Percentiles rank a stretch among this genome's conserved stretches.
These are phyloP conservation scores for Onychomys arenicola DNA, from an alignment of 2,797 vertebrate genomes.

Conservation along the genomic window DNA sequence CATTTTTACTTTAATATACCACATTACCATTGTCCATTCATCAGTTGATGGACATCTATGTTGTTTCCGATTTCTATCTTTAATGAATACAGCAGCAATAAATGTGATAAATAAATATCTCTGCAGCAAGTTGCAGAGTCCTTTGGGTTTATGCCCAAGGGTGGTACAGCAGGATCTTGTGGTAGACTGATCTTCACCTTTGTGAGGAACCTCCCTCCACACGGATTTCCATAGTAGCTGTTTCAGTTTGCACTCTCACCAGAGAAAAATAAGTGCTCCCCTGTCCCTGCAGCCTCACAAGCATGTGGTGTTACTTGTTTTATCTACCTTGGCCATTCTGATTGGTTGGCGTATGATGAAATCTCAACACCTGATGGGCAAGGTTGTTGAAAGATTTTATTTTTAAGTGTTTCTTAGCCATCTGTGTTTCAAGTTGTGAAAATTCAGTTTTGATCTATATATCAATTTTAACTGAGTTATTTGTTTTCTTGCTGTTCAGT, in stretches of 20 bases:
- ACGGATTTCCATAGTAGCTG: not conserved
- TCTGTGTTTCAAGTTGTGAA: not conserved
- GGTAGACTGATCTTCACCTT: not conserved
- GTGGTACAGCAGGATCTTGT: not conserved
- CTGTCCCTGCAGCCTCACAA: too few species aligned
- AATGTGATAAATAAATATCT: too few species aligned
- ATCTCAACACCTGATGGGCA: too few species aligned
- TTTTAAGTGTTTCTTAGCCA: not conserved
- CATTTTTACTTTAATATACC: too few species aligned
- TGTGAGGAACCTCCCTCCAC: not conserved
- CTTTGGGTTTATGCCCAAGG: not conserved
- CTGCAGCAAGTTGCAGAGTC: not conserved
- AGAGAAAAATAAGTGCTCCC: not conserved
- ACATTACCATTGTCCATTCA: not conserved
- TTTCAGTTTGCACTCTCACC: not conserved
- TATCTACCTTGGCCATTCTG: not conserved
- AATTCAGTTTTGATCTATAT: not conserved
- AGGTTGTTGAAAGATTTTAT: not conserved
- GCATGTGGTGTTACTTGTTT: not conserved
- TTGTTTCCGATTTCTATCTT: not conserved
- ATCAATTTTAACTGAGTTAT: not conserved
- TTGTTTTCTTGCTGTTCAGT: not conserved
- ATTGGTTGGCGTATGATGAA: not conserved
- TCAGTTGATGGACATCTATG: not conserved
- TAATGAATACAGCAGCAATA: too few species aligned